A percentile compares a stretch with the other conserved stretches of the same genome.
Evolutionary conservation across 2,113 vertebrate genomes (phyloP).

Genomic region (Myodes glareolus): DNA sequence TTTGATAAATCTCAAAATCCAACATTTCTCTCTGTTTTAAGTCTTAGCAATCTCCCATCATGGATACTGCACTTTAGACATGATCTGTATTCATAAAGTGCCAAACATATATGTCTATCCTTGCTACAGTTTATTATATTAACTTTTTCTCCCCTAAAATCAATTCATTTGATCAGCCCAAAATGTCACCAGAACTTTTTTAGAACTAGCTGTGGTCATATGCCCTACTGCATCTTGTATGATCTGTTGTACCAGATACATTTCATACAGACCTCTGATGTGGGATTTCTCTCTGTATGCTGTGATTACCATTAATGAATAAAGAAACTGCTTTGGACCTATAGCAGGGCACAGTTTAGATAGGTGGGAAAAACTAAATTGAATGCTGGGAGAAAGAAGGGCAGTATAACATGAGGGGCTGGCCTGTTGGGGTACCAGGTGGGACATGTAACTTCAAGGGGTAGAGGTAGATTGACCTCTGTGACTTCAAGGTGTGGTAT

Average conservation of each 20-base stretch:
- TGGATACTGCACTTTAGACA: neutral
- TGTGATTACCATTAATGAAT: too few species aligned
- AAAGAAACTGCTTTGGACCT: too few species aligned
- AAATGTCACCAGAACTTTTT: neutral
- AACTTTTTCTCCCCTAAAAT: neutral
- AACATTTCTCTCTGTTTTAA: constrained; percentile 12
- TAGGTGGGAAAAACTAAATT: too few species aligned
- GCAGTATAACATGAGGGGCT: too few species aligned
- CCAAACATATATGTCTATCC: neutral
- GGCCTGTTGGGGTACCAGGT: too few species aligned
- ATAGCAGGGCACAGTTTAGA: too few species aligned
- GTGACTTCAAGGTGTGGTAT: too few species aligned
- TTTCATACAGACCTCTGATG: too few species aligned
- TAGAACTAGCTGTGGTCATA: neutral
- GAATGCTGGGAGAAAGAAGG: too few species aligned
- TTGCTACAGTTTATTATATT: neutral
- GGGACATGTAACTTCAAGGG: too few species aligned
- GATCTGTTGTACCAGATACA: neutral
- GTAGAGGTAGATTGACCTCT: too few species aligned
- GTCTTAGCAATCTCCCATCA: neutral
- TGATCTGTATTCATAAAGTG: neutral
- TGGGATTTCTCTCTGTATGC: too few species aligned
- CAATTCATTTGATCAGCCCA: neutral
- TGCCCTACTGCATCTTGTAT: neutral
- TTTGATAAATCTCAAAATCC: neutral